phyloP scores from a whole-genome alignment of 2,888 invertebrate species.

The Brachyptera risi region DNA sequence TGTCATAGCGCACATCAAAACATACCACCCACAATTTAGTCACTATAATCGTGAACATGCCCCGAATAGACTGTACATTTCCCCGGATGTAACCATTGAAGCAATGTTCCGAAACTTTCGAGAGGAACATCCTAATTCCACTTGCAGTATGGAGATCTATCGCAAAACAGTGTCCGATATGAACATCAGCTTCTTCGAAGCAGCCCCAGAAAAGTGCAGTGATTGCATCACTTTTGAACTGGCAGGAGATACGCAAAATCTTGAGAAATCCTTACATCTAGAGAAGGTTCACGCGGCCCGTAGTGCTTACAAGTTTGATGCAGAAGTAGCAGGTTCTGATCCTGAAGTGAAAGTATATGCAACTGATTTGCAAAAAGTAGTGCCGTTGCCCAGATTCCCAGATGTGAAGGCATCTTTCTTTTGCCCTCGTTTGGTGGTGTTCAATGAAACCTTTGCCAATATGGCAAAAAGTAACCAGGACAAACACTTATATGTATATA shows the following conservation, averaged over 20 bases:
- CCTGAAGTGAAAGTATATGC: too few species aligned
- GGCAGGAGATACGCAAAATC: not conserved
- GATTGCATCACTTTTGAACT: not conserved
- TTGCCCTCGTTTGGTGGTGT: not conserved
- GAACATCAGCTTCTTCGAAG: too few species aligned
- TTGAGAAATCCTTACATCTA: not conserved
- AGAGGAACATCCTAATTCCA: too few species aligned
- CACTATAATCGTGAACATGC: not conserved
- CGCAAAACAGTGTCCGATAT: not conserved
- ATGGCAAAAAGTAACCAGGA: too few species aligned
- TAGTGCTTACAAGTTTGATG: too few species aligned
- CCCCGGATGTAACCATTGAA: too few species aligned
- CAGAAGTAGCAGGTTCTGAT: too few species aligned
- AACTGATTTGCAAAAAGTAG: not conserved
- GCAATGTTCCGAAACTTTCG: too few species aligned
- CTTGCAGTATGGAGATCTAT: not conserved
- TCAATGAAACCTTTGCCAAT: not conserved
- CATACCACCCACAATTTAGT: not conserved
- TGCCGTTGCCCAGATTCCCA: not conserved
- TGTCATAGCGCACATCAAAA: too few species aligned
- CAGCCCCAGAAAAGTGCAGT: not conserved
- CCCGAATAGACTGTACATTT: not conserved
- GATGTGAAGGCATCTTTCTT: not conserved
- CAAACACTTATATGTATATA: too few species aligned
- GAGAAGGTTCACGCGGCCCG: too few species aligned